Base-by-base conservation (phyloP, 1,140 invertebrate genomes). In the Centruroides vittatus region DNA sequence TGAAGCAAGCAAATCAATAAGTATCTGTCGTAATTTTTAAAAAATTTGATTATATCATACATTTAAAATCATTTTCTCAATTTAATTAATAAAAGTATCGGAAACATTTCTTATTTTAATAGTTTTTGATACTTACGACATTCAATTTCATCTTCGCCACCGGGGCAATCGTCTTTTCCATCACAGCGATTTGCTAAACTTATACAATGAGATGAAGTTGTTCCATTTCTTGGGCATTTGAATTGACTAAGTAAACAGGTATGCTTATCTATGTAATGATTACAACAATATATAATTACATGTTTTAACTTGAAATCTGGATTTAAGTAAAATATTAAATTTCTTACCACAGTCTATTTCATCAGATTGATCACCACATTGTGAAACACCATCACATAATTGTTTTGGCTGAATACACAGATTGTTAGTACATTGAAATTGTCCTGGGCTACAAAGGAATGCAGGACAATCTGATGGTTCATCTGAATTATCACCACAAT, bases 401-500 rank as follows among this genome's bases (percentile, higher is more conserved):
- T 80, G 77, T 48, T 80, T 80, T 12, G 85, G 84, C 73, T 84
- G 82, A 59, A 83, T 80, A 69, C 85, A 88, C n/a, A 61, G 58
- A 65, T 81, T 81, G 53, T 72, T 65, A n/a, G 61, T 71, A 73
- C 88, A 91, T 73, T 89, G 87, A 74, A 86, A 89, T 73, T 89
- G 82, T 0, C 88, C 88, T 23, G 71, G 72, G 35, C 67, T 70
- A 70, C 89, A 92, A 49, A 81, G 75, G 72, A 88, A 91, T 35
- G 76, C 70, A 2, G 78, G 81, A 71, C 86, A 89, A 49, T 79
- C 73, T 7, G 73, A 73, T 0, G 84, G 85, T 73, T 89, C 86
- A 74, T 88, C 85, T 47, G 80, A 84, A n/a, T 80, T 79, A 73
- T 88, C 86, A 2, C 84, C 86, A 73, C 86, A 89, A 71, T 89